These are phyloP conservation scores for Eupithecia subfuscata DNA, from an alignment of 2,888 invertebrate genomes.

Conservation along the genomic window DNA sequence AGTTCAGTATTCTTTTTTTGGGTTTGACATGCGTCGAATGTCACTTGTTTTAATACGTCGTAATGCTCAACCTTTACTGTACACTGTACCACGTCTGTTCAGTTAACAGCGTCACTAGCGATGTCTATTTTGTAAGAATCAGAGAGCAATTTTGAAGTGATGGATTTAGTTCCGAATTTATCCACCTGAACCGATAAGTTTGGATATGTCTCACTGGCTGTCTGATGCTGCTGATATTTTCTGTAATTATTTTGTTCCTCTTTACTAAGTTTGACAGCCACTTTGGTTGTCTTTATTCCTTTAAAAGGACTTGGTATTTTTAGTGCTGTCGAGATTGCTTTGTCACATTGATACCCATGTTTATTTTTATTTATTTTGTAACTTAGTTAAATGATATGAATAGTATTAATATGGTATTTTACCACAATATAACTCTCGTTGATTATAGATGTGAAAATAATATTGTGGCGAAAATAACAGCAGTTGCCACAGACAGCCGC, in stretches of 20 bases:
- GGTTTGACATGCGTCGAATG: constrained; percentile 55
- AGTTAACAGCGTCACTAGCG: not conserved
- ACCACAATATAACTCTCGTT: not conserved
- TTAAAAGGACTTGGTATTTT: not conserved
- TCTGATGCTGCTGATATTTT: not conserved
- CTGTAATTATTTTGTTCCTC: constrained; percentile 4
- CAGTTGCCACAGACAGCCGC: not conserved
- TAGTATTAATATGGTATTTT: not conserved
- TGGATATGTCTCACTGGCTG: not conserved
- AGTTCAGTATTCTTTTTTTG: constrained; percentile 58
- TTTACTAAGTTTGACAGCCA: constrained; percentile 7
- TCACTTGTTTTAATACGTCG: constrained; percentile 47
- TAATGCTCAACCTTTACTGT: constrained; percentile 30
- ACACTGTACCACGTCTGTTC: constrained; percentile 16
- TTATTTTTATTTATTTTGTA: not conserved
- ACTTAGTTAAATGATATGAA: not conserved
- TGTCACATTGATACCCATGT: not conserved
- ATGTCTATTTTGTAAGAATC: not conserved
- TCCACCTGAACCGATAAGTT: constrained; percentile 1
- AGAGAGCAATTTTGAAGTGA: not conserved
- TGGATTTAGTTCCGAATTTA: not conserved
- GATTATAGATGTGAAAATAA: no score
- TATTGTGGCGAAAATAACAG: not conserved
- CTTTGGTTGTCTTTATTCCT: not conserved
- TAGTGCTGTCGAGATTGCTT: not conserved